Evolutionary conservation across 2,888 invertebrate species (phyloP).

Genomic region (Campoplex capitator): DNA sequence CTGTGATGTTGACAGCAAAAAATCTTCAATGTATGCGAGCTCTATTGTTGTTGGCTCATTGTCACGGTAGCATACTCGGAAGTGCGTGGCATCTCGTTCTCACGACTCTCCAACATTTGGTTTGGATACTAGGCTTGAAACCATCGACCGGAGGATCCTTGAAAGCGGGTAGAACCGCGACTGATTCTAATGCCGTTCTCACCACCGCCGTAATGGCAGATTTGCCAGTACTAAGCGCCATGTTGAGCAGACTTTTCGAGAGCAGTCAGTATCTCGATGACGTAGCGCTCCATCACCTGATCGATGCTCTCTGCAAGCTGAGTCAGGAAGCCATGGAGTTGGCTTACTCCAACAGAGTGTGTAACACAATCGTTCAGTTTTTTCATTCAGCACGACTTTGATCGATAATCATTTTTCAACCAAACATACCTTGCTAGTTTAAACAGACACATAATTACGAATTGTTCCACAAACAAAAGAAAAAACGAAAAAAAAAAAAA

Average conservation of each 20-base stretch:
- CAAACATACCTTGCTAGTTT: too few species aligned
- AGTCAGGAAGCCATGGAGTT: conserved; percentile 99
- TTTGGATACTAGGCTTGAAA: conserved; percentile 98
- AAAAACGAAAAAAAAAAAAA: too few species aligned
- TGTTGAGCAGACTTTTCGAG: conserved; percentile 97
- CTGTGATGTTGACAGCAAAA: conserved; percentile 98
- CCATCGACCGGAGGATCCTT: conserved; percentile 97
- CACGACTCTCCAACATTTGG: conserved; percentile 96
- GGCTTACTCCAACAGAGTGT: conserved; percentile 96
- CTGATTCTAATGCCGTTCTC: conserved; percentile 94
- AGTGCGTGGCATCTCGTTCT: conserved; percentile 98
- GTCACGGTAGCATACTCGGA: conserved; percentile 96
- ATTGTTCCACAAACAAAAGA: too few species aligned
- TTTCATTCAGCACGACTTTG: background rate
- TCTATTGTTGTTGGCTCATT: conserved; percentile 94
- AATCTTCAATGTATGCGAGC: conserved; percentile 99
- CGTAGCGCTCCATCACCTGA: conserved; percentile 97
- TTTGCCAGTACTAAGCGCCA: conserved; percentile 94
- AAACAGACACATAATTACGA: too few species aligned
- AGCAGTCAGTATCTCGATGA: conserved; percentile 97
- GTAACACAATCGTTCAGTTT: conserved; percentile 69
- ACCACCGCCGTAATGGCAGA: conserved; percentile 99
- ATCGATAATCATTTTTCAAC: background rate
- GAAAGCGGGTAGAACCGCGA: conserved; percentile 92
- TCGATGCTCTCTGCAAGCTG: conserved; percentile 97